These are phyloP conservation scores for Pheosia tremula DNA, from an alignment of 2,888 invertebrate species.

Conservation along the genomic window DNA sequence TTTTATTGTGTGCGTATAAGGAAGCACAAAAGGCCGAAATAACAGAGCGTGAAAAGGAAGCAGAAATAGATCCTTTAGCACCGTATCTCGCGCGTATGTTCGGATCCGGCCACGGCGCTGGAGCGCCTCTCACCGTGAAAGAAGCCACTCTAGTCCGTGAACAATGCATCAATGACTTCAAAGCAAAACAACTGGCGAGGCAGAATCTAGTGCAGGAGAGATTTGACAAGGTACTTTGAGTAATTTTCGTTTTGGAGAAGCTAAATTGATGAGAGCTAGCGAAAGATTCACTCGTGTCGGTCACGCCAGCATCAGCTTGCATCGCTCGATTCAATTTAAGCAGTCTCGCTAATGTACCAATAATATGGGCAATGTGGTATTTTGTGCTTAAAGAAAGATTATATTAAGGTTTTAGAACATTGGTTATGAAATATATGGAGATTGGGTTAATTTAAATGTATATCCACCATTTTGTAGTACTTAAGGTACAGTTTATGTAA, in stretches of 20 bases:
- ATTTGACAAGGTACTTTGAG: conserved; percentile 84
- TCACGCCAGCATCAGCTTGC: too few species aligned
- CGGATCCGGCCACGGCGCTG: conserved; percentile 69
- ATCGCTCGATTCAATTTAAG: too few species aligned
- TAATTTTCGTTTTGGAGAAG: neutral
- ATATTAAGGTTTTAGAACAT: too few species aligned
- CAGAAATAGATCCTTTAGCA: conserved; percentile 85
- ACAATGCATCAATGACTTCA: conserved; percentile 88
- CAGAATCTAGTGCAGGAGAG: conserved; percentile 87
- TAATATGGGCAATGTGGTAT: too few species aligned
- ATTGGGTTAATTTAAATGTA: too few species aligned
- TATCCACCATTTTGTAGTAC: too few species aligned
- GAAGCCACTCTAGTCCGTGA: conserved; percentile 80
- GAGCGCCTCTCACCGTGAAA: conserved; percentile 67
- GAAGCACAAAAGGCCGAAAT: conserved; percentile 79
- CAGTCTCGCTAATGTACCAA: too few species aligned
- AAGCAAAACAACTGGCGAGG: conserved; percentile 84
- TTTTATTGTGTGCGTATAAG: conserved; percentile 42
- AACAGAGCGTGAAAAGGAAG: conserved; percentile 85
- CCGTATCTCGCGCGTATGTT: conserved; percentile 86
- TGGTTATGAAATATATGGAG: too few species aligned
- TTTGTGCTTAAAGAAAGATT: too few species aligned
- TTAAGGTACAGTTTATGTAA: neutral
- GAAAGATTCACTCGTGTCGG: too few species aligned
- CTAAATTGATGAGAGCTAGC: too few species aligned